Evolutionary conservation across 2,113 vertebrate genomes (phyloP).

Genomic region (Peucedramus taeniatus): DNA sequence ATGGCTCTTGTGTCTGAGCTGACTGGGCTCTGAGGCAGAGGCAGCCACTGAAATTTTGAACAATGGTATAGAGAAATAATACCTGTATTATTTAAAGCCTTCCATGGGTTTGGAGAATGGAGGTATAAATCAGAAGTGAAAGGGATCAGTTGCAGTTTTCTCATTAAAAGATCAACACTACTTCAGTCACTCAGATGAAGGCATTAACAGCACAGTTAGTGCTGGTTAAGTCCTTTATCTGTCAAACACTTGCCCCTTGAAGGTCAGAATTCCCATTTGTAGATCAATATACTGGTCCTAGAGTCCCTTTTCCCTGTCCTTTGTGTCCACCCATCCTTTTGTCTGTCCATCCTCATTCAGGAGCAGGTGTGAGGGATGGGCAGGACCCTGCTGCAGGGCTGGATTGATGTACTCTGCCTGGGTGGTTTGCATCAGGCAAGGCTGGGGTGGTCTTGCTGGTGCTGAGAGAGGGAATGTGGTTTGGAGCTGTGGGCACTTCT

Average conservation of each 20-base stretch:
- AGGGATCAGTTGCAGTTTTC: background rate
- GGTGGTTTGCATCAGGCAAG: background rate
- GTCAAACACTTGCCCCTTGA: background rate
- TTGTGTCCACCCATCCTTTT: background rate
- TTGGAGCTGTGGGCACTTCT: background rate
- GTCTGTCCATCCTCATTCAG: background rate
- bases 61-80: background rate
- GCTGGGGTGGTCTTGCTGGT: background rate
- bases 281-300: background rate
- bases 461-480: background rate
- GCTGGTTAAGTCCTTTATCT: background rate
- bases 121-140: background rate
- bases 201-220: background rate
- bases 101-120: background rate
- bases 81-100: background rate
- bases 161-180: background rate
- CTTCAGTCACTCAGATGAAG: background rate
- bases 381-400: background rate
- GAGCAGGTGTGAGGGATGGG: accelerated
- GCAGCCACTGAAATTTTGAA: background rate
- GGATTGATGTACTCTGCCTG: background rate
- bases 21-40: background rate
- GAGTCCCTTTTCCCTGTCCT: background rate
- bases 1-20: background rate
- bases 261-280: background rate